A percentile compares a stretch with the other conserved stretches of the same genome.
phyloP scores from a whole-genome alignment of 2,113 vertebrate species.

The Oxyura jamaicensis region DNA sequence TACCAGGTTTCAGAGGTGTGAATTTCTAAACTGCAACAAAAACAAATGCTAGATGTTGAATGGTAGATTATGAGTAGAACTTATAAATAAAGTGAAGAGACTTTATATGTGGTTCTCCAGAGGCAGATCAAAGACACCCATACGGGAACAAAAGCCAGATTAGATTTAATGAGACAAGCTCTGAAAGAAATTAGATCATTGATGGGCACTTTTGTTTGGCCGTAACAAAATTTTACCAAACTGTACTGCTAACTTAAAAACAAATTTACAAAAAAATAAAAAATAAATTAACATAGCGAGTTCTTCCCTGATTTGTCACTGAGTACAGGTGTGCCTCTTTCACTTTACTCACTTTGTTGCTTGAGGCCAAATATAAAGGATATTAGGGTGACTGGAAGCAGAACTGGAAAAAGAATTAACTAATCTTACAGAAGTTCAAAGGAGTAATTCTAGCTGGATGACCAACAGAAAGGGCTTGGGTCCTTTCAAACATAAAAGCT shows the following conservation, averaged over 20 bases:
- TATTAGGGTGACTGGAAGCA: neutral
- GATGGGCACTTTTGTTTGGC: neutral
- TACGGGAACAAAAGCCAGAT: neutral
- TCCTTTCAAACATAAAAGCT: conserved; percentile 1
- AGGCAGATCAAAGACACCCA: neutral
- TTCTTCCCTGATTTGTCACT: neutral
- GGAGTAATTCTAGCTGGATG: neutral
- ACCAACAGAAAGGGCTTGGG: neutral
- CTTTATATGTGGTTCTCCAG: neutral
- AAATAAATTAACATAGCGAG: neutral
- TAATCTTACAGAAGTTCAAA: neutral
- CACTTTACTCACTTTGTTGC: neutral
- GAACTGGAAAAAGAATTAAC: neutral
- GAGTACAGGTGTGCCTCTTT: neutral
- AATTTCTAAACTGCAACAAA: neutral
- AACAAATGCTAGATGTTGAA: neutral
- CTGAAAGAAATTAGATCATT: neutral
- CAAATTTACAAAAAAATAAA: no score
- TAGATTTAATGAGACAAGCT: neutral
- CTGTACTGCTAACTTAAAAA: neutral
- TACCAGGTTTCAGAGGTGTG: neutral
- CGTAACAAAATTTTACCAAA: neutral
- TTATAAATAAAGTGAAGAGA: neutral
- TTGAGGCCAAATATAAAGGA: neutral
- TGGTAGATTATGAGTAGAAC: neutral